Evolutionary conservation across 2,797 vertebrate genomes (phyloP).

Genomic region (Vespertilio murinus): DNA sequence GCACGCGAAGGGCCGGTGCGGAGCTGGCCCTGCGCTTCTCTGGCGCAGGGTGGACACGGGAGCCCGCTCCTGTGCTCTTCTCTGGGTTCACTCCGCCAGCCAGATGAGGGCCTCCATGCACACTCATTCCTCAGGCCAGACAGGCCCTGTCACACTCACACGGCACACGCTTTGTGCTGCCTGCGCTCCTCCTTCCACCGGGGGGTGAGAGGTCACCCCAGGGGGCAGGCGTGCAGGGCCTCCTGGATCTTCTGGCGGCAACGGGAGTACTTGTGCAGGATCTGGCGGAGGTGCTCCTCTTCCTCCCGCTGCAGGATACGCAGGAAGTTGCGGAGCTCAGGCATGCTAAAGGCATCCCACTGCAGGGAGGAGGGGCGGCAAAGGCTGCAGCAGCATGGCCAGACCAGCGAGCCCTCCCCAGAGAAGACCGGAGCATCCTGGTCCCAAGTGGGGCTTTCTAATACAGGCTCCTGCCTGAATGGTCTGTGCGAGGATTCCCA

Average conservation of each 20-base stretch:
- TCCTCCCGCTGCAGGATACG: slow-evolving; percentile 95
- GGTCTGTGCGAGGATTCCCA: neutral
- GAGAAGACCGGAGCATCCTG: neutral
- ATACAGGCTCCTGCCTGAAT: neutral
- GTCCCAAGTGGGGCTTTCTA: neutral
- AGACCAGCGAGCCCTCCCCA: neutral
- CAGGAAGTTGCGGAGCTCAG: slow-evolving; percentile 94
- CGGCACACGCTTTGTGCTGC: slow-evolving; percentile 64
- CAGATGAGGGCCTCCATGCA: slow-evolving; percentile 62
- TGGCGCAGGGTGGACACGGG: slow-evolving; percentile 11
- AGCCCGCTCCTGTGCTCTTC: slow-evolving; percentile 43
- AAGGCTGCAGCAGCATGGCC: neutral
- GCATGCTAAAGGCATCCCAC: slow-evolving; percentile 97
- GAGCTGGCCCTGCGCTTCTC: neutral
- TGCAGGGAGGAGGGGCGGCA: slow-evolving; percentile 70
- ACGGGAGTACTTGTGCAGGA: slow-evolving; percentile 90
- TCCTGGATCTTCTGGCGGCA: slow-evolving; percentile 92
- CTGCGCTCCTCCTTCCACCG: slow-evolving; percentile 64
- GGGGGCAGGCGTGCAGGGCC: slow-evolving; percentile 87
- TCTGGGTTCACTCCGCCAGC: slow-evolving; percentile 42
- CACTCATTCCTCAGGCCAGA: slow-evolving; percentile 76
- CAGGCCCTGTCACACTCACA: slow-evolving; percentile 72
- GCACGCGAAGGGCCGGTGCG: neutral
- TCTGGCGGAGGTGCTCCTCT: slow-evolving; percentile 92
- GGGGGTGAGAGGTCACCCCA: slow-evolving; percentile 87